phyloP scores from a whole-genome alignment of 2,888 invertebrate species.

The Amorpha juglandis region DNA sequence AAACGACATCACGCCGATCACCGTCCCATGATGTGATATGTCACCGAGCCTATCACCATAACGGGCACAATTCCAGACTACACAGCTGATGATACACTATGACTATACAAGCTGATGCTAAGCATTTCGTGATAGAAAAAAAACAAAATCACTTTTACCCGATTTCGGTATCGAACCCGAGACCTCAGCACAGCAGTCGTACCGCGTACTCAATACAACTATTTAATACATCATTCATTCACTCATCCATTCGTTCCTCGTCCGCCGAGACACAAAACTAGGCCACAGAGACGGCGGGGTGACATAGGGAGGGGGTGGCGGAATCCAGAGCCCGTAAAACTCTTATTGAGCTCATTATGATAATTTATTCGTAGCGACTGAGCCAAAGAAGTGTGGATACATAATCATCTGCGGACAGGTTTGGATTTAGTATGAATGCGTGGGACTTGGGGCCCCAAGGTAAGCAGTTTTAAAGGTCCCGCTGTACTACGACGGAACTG shows the following conservation, averaged over 20 bases:
- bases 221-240: slow-evolving; percentile 1
- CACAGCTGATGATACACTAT: too few relatives aligned
- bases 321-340: slow-evolving; percentile 28
- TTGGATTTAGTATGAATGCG: not conserved
- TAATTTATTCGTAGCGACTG: slow-evolving; percentile 39
- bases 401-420: slow-evolving; percentile 5
- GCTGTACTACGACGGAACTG: too few relatives aligned
- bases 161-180: too few relatives aligned
- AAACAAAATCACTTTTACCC: too few relatives aligned
- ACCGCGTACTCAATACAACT: too few relatives aligned
- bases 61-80: too few relatives aligned
- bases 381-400: slow-evolving; percentile 22
- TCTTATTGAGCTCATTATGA: slow-evolving; percentile 35
- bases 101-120: too few relatives aligned
- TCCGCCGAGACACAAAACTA: slow-evolving; percentile 8
- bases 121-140: too few relatives aligned
- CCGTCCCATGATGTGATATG: too few relatives aligned
- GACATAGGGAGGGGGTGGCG: not conserved
- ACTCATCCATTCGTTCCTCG: slow-evolving; percentile 17
- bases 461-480: not conserved
- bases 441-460: not conserved
- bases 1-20: too few relatives aligned
- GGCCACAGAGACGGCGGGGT: not conserved
- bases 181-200: too few relatives aligned
- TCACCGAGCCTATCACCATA: too few relatives aligned